Evolutionary conservation across 2,797 vertebrate genomes (phyloP), one percentile per base, ranked within the genome.

Genomic region (Cercopithecus diana): DNA sequence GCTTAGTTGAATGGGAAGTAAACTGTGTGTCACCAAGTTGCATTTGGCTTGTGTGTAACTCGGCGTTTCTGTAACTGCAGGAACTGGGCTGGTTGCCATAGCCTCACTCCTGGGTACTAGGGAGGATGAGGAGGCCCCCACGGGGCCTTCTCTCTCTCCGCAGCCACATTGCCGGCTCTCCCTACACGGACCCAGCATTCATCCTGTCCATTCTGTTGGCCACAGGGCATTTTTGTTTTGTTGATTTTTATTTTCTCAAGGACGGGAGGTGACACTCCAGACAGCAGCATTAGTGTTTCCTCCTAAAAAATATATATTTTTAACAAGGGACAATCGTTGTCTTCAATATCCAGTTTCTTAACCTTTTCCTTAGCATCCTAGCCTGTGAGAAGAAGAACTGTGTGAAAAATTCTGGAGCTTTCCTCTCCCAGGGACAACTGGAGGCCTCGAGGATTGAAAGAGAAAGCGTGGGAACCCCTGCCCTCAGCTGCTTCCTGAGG

Each of bases 171-270:
- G 26, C n/a, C 1, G 1, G 3, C 39, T 80, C 72, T 22, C 7
- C 2, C 26, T 7, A 2, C 10, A 12, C 0, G 30, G 10, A 20
- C 24, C 24, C 19, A 0, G 30, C 2, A 13, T 36, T 7, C 28
- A 24, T n/a, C 72, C 86, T 48, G 41, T 36, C 41, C 10, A 3
- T 28, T 36, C 64, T 13, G 61, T 64, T 20, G 64, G 33, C 43
- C 75, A 45, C 28, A 81, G 6, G 14, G 28, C 17, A 22, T 13
- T 52, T 50, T 36, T 52, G 33, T 24, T 50, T 33, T 22, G 45
- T 50, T 79, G 33, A 9, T 64, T 33, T 48, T 48, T 15, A 20
- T 36, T 50, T 85, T 67, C 50, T 45, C 26, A 22, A 14, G 17
- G 22, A 33, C 20, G 4, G 64, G 36, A 82, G 24, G 39, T 73